A percentile compares a stretch with the other conserved stretches of the same genome.
Evolutionary conservation across 92 coral and sea anemone species (phyloP).

Genomic region (Epizoanthus fatuus): DNA sequence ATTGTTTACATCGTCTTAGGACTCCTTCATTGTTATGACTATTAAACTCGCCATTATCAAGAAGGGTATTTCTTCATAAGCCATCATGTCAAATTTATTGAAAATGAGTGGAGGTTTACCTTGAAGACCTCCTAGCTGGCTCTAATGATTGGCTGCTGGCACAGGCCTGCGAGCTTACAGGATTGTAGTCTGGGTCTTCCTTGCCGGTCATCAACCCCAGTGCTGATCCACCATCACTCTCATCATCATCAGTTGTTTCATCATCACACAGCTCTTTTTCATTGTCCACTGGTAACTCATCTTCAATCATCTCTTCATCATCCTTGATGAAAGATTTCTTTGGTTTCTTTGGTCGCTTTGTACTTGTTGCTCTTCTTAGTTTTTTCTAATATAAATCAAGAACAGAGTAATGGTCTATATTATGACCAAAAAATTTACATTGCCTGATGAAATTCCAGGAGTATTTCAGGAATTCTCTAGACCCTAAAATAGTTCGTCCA

Average conservation of each 20-base stretch:
- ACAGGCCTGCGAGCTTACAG: slow-evolving; percentile 7
- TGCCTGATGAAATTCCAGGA: too few species aligned
- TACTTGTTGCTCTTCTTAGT: slow-evolving; percentile 25
- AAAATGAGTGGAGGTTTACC: slow-evolving; percentile 47
- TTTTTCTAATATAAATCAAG: slow-evolving; percentile 51
- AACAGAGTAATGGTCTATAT: background rate
- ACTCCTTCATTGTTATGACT: too few species aligned
- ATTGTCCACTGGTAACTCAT: background rate
- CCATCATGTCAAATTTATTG: background rate
- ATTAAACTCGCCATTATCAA: too few species aligned
- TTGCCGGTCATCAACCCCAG: slow-evolving; percentile 65
- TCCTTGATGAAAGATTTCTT: slow-evolving; percentile 25
- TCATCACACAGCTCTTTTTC: slow-evolving; percentile 48
- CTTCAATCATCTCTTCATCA: slow-evolving; percentile 32
- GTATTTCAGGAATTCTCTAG: too few species aligned
- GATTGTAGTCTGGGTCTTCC: slow-evolving; percentile 77
- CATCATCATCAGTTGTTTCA: slow-evolving; percentile 30
- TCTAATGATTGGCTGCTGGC: background rate
- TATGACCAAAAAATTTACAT: background rate
- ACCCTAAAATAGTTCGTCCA: too few species aligned
- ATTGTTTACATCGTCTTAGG: too few species aligned
- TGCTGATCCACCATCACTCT: slow-evolving; percentile 9
- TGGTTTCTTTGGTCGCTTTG: slow-evolving; percentile 12
- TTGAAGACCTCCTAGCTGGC: slow-evolving; percentile 69
- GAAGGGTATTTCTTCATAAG: too few species aligned